These are phyloP conservation scores for Laothoe populi DNA, from an alignment of 2,888 invertebrate genomes.

Conservation along the genomic window DNA sequence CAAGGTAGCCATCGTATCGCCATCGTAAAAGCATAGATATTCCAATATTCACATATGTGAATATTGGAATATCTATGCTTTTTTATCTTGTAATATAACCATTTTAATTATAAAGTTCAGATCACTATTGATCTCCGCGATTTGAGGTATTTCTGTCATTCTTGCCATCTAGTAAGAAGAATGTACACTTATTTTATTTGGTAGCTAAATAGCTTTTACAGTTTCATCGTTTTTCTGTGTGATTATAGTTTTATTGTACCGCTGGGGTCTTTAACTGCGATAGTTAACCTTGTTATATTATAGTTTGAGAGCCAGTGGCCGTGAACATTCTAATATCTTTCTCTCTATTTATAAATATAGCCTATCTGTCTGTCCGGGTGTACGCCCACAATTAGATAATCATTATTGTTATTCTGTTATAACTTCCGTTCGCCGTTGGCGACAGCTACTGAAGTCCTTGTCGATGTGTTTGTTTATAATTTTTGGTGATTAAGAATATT, in stretches of 20 bases:
- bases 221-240: not conserved
- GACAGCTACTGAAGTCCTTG: not conserved
- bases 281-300: constrained; percentile 18
- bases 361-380: constrained; percentile 23
- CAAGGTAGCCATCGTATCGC: too few species aligned
- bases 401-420: constrained; percentile 15
- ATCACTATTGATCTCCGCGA: too few species aligned
- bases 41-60: too few species aligned
- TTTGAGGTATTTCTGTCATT: too few species aligned
- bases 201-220: not conserved
- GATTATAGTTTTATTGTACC: not conserved
- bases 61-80: too few species aligned
- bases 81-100: too few species aligned
- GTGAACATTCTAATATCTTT: constrained; percentile 22
- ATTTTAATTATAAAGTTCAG: too few species aligned
- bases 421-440: not conserved
- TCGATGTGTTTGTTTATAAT: not conserved
- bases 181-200: too few species aligned
- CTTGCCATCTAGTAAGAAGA: too few species aligned
- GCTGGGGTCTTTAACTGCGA: constrained; percentile 10
- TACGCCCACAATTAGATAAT: constrained; percentile 13
- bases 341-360: constrained; percentile 23
- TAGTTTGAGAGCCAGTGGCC: constrained; percentile 5
- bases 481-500: too few species aligned
- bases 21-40: too few species aligned